Evolutionary conservation across 1,140 invertebrate species (phyloP).

Genomic region (Eumeta japonica): DNA sequence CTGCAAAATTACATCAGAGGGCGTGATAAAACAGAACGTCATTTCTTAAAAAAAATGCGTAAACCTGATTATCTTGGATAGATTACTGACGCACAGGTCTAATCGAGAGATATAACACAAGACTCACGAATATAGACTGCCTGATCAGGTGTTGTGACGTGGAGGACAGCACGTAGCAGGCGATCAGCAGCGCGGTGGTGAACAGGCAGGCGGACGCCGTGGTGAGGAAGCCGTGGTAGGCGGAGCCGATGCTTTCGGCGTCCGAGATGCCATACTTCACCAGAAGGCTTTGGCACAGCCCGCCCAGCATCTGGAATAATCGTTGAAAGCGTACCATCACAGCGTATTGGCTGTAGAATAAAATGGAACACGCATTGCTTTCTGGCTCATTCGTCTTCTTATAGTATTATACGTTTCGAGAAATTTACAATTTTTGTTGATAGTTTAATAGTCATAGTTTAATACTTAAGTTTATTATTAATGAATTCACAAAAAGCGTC

Average conservation of each 20-base stretch:
- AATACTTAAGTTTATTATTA: background rate
- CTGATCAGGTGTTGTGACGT: slow-evolving; percentile 71
- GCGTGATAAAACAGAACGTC: too few species aligned
- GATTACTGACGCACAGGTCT: too few species aligned
- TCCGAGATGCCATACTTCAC: slow-evolving; percentile 72
- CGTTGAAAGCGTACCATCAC: too few species aligned
- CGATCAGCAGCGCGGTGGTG: slow-evolving; percentile 67
- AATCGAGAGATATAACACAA: too few species aligned
- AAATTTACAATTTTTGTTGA: background rate
- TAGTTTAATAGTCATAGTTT: background rate
- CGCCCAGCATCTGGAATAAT: slow-evolving; percentile 65
- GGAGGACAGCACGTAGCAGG: slow-evolving; percentile 74
- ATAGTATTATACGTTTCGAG: background rate
- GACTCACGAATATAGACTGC: slow-evolving; percentile 77
- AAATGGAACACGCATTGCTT: slow-evolving; percentile 1
- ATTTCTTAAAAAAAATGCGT: too few species aligned
- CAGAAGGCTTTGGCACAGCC: slow-evolving; percentile 72
- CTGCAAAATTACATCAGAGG: too few species aligned
- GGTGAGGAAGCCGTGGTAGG: slow-evolving; percentile 74
- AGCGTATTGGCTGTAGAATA: background rate
- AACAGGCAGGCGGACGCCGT: slow-evolving; percentile 73
- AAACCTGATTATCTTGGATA: too few species aligned
- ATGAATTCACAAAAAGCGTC: too few species aligned
- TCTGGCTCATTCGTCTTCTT: too few species aligned
- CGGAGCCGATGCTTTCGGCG: slow-evolving; percentile 65